phyloP scores from a whole-genome alignment of 2,113 vertebrate genomes.

The Cettia cetti region DNA sequence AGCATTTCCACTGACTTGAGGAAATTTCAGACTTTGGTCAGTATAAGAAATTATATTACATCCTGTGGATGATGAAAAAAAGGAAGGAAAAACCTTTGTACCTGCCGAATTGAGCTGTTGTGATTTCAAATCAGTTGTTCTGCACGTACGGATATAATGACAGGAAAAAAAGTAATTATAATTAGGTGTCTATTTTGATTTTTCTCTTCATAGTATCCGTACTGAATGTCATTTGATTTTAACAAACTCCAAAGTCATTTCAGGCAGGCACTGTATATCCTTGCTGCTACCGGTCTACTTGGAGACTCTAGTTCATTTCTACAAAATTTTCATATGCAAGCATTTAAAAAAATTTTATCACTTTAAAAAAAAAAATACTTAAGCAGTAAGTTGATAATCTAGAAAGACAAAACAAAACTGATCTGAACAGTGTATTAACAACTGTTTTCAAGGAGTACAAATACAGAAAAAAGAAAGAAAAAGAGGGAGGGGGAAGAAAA shows the following conservation, averaged over 20 bases:
- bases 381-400: neutral
- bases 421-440: neutral
- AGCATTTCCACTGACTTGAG: neutral
- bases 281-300: constrained; percentile 50
- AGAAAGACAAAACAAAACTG: neutral
- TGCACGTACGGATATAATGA: constrained; percentile 74
- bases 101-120: constrained; percentile 64
- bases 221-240: constrained; percentile 80
- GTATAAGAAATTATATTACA: constrained; percentile 48
- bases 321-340: constrained; percentile 15
- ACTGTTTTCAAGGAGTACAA: neutral
- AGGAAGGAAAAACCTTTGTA: constrained; percentile 68
- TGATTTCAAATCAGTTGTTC: constrained; percentile 75
- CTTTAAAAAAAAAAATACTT: neutral
- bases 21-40: constrained; percentile 46
- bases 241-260: constrained; percentile 70
- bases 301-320: constrained; percentile 43
- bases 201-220: constrained; percentile 75
- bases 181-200: constrained; percentile 80
- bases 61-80: constrained; percentile 54
- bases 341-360: constrained; percentile 33
- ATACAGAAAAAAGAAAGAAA: neutral
- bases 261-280: constrained; percentile 38
- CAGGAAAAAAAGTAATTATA: constrained; percentile 74
- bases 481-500: neutral